Percentiles rank a stretch among this genome's conserved stretches.
Evolutionary conservation across 1,140 invertebrate species (phyloP).

Genomic region (Drosophila elegans): DNA sequence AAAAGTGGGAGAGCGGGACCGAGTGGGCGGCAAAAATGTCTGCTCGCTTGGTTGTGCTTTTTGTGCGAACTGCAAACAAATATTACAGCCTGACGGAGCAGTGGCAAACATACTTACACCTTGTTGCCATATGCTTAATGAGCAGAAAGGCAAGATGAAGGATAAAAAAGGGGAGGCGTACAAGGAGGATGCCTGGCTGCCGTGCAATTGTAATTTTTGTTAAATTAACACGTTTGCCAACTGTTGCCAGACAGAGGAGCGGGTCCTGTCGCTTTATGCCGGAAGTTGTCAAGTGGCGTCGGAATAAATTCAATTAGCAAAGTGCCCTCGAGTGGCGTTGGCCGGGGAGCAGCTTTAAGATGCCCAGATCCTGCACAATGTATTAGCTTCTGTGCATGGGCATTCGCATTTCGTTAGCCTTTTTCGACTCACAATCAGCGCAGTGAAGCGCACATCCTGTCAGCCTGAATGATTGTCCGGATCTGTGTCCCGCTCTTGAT

Average conservation of each 20-base stretch:
- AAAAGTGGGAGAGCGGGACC: slow-evolving; percentile 4
- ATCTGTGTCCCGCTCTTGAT: slow-evolving; percentile 60
- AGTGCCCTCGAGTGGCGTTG: slow-evolving; percentile 57
- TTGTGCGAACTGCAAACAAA: slow-evolving; percentile 46
- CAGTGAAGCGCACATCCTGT: slow-evolving; percentile 80
- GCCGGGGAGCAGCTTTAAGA: slow-evolving; percentile 17
- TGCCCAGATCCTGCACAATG: neutral
- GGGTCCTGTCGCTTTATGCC: slow-evolving; percentile 29
- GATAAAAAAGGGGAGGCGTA: slow-evolving; percentile 2
- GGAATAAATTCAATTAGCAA: slow-evolving; percentile 81
- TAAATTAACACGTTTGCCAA: slow-evolving; percentile 77
- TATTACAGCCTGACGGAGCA: slow-evolving; percentile 35
- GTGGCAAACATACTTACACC: slow-evolving; percentile 70
- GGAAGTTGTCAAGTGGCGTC: slow-evolving; percentile 72
- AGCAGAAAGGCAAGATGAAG: slow-evolving; percentile 56
- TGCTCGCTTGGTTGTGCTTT: slow-evolving; percentile 44
- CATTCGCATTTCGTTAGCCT: slow-evolving; percentile 72
- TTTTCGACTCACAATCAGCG: slow-evolving; percentile 72
- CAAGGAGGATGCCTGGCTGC: slow-evolving; percentile 11
- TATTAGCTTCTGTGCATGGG: slow-evolving; percentile 38
- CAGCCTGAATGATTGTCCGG: slow-evolving; percentile 76
- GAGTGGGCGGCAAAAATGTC: neutral
- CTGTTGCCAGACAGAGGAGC: slow-evolving; percentile 57
- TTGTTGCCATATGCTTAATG: slow-evolving; percentile 80
- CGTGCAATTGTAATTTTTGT: slow-evolving; percentile 63